Conservation (phyloP, 2,113 vertebrate genomes). For the Silurus asotus region DNA sequence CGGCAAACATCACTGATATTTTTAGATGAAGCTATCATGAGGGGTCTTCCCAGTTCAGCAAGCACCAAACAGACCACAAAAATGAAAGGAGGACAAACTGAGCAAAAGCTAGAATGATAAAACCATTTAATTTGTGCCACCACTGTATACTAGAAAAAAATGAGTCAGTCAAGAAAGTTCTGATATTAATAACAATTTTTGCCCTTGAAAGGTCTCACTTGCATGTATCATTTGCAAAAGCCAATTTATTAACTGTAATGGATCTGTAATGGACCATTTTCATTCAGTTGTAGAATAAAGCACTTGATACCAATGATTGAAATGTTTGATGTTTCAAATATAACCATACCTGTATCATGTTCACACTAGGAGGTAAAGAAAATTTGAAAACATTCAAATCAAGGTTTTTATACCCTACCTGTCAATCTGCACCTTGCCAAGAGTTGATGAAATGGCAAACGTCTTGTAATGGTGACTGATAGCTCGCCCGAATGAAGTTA, state of each 20-base stretch:
- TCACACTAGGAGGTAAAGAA: not conserved
- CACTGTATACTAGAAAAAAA: not conserved
- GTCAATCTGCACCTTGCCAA: conserved; percentile 12
- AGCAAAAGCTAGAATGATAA: not conserved
- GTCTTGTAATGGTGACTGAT: conserved; percentile 44
- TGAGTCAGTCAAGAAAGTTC: not conserved
- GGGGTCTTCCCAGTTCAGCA: conserved; percentile 23
- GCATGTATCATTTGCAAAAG: not conserved
- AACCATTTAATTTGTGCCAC: conserved; percentile 21
- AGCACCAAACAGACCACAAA: conserved; percentile 13
- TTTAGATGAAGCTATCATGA: conserved; percentile 33
- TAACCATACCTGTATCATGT: not conserved
- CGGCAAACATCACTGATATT: conserved; percentile 4
- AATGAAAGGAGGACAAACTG: not conserved
- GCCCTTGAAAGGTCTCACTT: not conserved
- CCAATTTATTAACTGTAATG: not conserved
- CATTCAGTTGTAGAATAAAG: not conserved
- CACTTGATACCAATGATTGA: not conserved
- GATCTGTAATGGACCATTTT: not conserved
- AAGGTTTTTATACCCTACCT: conserved; percentile 13
- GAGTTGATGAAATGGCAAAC: conserved; percentile 33
- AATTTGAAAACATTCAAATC: not conserved
- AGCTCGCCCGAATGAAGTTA: conserved; percentile 15
- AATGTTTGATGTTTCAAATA: not conserved
- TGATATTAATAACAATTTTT: conserved; percentile 19